Percentiles rank a stretch among this genome's conserved stretches.
Conservation (phyloP, 2,113 vertebrate genomes). For the Megaleporinus macrocephalus region DNA sequence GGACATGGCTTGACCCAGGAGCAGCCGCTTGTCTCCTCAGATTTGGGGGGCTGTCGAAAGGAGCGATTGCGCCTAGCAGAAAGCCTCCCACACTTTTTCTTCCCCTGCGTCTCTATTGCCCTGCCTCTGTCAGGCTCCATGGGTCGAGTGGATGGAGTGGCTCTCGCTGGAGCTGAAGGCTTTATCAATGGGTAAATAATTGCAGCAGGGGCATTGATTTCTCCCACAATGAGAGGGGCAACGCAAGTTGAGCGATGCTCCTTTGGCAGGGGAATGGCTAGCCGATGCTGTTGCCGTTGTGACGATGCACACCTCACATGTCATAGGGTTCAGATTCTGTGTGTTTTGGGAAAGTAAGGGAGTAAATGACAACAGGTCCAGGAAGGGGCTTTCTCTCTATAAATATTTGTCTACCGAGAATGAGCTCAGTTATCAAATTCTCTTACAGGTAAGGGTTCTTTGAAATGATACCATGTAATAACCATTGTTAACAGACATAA, state of each 20-base stretch:
- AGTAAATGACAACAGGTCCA: neutral
- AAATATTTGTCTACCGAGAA: neutral
- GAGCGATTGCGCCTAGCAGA: slow-evolving; percentile 33
- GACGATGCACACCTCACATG: slow-evolving; percentile 8
- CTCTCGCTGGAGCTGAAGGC: slow-evolving; percentile 72
- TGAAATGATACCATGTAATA: too few species aligned
- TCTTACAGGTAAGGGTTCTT: neutral
- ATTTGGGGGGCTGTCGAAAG: slow-evolving; percentile 49
- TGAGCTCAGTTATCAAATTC: neutral
- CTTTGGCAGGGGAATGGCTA: slow-evolving; percentile 28
- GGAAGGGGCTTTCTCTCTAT: neutral
- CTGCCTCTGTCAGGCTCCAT: slow-evolving; percentile 63
- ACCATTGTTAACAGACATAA: too few species aligned
- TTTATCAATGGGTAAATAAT: slow-evolving; percentile 85
- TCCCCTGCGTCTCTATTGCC: slow-evolving; percentile 33
- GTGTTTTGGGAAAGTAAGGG: neutral
- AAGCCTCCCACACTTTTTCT: slow-evolving; percentile 28
- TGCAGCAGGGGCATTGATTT: slow-evolving; percentile 77
- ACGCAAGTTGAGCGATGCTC: slow-evolving; percentile 60
- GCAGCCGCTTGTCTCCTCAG: slow-evolving; percentile 70
- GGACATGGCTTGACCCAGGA: slow-evolving; percentile 74
- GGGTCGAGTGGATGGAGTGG: slow-evolving; percentile 69
- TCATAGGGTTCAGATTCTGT: neutral
- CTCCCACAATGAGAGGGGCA: slow-evolving; percentile 32
- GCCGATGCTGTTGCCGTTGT: neutral